phyloP scores from a whole-genome alignment of 2,888 invertebrate species.

The Agapetus fuscipes region DNA sequence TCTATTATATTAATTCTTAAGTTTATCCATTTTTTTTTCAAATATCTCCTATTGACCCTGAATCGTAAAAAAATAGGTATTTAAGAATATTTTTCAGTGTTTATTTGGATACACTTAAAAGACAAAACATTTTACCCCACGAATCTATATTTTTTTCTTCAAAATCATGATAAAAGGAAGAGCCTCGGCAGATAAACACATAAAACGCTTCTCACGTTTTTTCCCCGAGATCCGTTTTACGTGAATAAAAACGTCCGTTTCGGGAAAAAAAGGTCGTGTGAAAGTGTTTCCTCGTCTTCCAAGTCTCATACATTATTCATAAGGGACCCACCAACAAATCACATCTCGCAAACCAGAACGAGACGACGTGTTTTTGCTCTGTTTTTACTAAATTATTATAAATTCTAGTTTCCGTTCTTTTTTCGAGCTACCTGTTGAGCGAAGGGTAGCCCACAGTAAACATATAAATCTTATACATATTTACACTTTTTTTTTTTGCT shows the following conservation, averaged over 20 bases:
- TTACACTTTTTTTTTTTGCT: too few relatives aligned
- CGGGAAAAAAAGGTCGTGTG: constrained; percentile 14
- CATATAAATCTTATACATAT: too few relatives aligned
- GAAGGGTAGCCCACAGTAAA: constrained; percentile 12
- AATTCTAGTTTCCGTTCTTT: constrained; percentile 19
- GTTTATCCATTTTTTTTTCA: too few relatives aligned
- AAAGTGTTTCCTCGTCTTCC: constrained; percentile 7
- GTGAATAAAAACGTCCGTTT: constrained; percentile 4
- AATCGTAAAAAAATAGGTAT: too few relatives aligned
- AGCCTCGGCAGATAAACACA: background rate
- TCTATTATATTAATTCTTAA: too few relatives aligned
- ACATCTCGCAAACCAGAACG: constrained; percentile 10
- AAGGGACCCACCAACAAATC: constrained; percentile 9
- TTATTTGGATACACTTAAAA: too few relatives aligned
- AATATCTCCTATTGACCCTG: too few relatives aligned
- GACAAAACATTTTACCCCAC: too few relatives aligned
- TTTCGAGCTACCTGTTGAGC: constrained; percentile 20
- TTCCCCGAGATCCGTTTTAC: background rate
- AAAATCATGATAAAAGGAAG: too few relatives aligned
- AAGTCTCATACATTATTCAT: constrained; percentile 18
- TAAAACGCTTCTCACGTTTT: constrained; percentile 2
- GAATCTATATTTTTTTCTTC: too few relatives aligned
- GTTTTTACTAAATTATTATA: constrained; percentile 10
- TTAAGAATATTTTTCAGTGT: too few relatives aligned
- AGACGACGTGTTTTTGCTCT: constrained; percentile 14